Conservation (phyloP, 2,888 invertebrate species). For the Nematopogon swammerdamellus region DNA sequence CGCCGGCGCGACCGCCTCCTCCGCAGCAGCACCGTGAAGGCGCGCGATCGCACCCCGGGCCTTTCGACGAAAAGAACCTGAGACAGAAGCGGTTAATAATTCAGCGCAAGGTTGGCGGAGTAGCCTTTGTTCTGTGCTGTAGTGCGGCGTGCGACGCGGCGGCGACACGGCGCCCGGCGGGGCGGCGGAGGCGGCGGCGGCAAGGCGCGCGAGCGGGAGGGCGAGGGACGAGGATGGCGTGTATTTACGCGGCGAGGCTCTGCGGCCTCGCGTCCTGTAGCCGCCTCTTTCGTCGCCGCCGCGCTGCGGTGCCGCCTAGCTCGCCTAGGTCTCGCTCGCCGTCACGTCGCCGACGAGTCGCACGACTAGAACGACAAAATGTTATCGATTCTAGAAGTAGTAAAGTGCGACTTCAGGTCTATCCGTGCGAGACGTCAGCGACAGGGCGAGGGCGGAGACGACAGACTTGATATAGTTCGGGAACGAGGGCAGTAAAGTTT, state of each 20-base stretch:
- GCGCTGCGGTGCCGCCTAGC: constrained; percentile 40
- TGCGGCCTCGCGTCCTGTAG: constrained; percentile 3
- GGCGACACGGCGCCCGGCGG: background rate
- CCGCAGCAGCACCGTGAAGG: too few species aligned
- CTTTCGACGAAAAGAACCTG: background rate
- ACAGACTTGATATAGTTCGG: background rate
- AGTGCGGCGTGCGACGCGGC: background rate
- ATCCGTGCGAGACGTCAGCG: background rate
- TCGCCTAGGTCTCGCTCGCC: constrained; percentile 35
- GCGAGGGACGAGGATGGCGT: background rate
- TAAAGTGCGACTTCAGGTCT: too few species aligned
- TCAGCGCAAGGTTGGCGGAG: background rate
- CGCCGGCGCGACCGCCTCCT: too few species aligned
- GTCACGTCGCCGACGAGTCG: background rate
- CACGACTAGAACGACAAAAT: background rate
- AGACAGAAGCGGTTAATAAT: background rate
- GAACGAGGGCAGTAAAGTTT: background rate
- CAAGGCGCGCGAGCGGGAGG: background rate
- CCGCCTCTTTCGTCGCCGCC: constrained; percentile 11
- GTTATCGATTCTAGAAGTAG: background rate
- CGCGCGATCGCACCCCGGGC: background rate
- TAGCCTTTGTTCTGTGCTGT: background rate
- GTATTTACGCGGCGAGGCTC: background rate
- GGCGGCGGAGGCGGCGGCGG: background rate
- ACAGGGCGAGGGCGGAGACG: background rate